Base-by-base conservation (phyloP, 1,140 invertebrate species). In the Tetraneura akinire region DNA sequence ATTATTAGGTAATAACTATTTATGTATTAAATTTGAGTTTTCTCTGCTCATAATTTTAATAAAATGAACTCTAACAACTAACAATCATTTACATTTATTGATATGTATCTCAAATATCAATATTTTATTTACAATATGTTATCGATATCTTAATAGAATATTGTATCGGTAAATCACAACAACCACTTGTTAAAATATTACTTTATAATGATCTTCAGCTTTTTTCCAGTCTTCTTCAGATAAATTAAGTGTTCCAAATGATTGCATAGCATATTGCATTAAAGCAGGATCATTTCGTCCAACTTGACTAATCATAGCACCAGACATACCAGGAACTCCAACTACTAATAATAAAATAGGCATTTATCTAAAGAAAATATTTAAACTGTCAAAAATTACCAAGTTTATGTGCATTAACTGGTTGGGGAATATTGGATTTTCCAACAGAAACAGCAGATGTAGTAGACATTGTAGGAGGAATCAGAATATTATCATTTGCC, bases 191-290 rank as follows among this genome's bases (percentile, higher is more conserved):
- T n/a, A n/a, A n/a, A n/a, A n/a, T n/a, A n/a, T n/a, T n/a, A 92
- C 91, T 86, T 97, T 96, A 83, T 92, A 94, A 86, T 97, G 95
- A 86, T 98, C 94, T 85, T 95, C 93, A 81, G 92, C 96, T 84
- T 98, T 97, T 83, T 94, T 94, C 93, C 96, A 96, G 83, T 98
- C 95, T 81, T 96, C 95, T 66, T 92, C 91, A 62, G 89, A 91
- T 10, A 98, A 86, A 87, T 94, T 91, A 29, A 91, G 88, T 11
- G 91, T 90, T 5, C 96, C 94, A 86, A 95, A 98, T 47, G 95
- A 94, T 82, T 93, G 92, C 80, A 92, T 88, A 0, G 94, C 94
- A 85, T 96, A 96, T 80, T 92, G 90, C 82, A 95, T 86, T 49
- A 96, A 86, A 0, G 91, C 92, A 6, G 92, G 93, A 88, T 95